Evolutionary conservation across 2,113 vertebrate genomes (phyloP), one percentile per base, ranked within the genome.

Genomic region (Galemys pyrenaicus): DNA sequence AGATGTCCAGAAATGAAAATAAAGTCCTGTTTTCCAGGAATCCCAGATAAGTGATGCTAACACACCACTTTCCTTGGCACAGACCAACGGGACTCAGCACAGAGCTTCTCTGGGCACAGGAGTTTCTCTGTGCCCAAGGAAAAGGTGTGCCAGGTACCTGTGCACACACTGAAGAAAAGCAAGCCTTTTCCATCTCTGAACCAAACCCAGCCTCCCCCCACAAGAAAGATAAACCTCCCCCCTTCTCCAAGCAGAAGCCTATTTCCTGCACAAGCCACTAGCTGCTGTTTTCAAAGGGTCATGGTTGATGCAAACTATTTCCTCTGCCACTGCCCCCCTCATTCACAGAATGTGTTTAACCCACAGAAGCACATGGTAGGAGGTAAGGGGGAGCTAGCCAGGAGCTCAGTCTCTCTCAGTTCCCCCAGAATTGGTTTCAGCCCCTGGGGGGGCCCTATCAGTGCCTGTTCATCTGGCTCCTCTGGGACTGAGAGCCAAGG

Each of bases 1-100:
- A 97, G 88, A 87, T 51, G 83, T 94, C 92, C 44, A 58, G 97
- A 96, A 91, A 94, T 94, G 89, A 97, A 98, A 96, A 96, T 39
- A 60, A 79, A 87, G 64, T 95, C 60, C 95, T 87, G 95, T 97
- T 95, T 87, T 96, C 96, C 79, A 97, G 94, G 83, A 95, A 93
- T 62, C 44, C 22, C 39, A 0, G 7, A 71, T 68, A 92, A 64
- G 46, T 91, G 86, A 87, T 85, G 85, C 30, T 71, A 83, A 83
- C 65, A 89, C 0, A 16, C 5, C 13, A 87, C 96, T 97, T 96
- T 97, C 20, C 97, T 97, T 87, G 96, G 97, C 95, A 87, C 0
- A 0, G 30, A 37, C 75, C 94, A 88, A 39, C 5, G 37, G 62
- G 62, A 89, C 95, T 15, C 62, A 97, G 94, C 87, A 79, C 93